Base-by-base conservation (phyloP, 2,113 vertebrate species). In the Callipepla squamata region DNA sequence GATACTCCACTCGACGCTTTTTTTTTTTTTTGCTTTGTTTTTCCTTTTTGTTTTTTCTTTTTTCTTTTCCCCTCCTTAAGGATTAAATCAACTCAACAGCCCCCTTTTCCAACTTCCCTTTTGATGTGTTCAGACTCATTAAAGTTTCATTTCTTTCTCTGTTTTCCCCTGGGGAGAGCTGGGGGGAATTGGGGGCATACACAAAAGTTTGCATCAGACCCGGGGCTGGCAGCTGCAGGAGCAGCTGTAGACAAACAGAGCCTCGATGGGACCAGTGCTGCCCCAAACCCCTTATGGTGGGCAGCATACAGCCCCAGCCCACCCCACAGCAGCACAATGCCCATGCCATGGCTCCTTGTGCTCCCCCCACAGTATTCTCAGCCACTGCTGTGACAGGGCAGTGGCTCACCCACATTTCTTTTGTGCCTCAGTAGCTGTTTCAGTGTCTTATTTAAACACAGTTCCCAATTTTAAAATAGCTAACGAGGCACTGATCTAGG, bases 201-300 rank as follows among this genome's bases (percentile, higher is more conserved):
- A 96, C 93, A 94, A 92, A 96, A 96, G 90, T 96, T 96, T 83
- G 92, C 87, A 96, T 95, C 85, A 95, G 92, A 80, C 86, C 82
- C 62, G 0, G 93, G 76, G 76, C 81, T 19, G 19, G 80, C 93
- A 96, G 96, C 94, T 95, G 95, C 96, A 67, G 83, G 67, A 67
- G 92, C 95, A 95, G 93, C 91, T 66, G 80, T 15, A 68, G 94
- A 85, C 78, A 26, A 77, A 87, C 2, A 0, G 47, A 92, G 84
- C 84, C 92, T 87, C 38, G 11, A 28, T 34, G 62, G 80, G 67
- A 63, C 44, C 73, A 58, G 21, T 32, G 17, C 28, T 57, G 53
- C 53, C 53, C 30, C 17, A 6, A 57, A 14, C 16, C 53, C 30
- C 53, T 57, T 17, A 19, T 18, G 9, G 3, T 30, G 30, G 32